phyloP scores from a whole-genome alignment of 2,797 vertebrate species.

The Halcyon leucocephala region DNA sequence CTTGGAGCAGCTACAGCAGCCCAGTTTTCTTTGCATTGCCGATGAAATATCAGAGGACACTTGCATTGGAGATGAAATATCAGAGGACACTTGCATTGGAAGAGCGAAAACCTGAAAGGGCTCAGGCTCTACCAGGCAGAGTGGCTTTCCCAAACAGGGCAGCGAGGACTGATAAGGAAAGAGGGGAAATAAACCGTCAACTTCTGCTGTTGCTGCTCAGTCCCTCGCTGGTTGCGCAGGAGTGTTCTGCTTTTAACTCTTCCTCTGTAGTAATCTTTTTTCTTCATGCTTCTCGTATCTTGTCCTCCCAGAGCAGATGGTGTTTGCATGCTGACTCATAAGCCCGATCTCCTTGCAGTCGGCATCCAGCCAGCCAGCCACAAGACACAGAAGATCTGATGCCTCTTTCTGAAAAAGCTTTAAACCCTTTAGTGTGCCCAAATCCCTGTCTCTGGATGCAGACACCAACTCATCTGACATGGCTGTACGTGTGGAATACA shows the following conservation, averaged over 20 bases:
- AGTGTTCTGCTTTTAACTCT: neutral
- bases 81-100: neutral
- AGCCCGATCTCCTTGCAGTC: neutral
- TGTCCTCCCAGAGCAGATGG: neutral
- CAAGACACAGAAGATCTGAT: neutral
- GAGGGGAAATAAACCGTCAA: neutral
- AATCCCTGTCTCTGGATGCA: neutral
- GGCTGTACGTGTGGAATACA: rapidly evolving
- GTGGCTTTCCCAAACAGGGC: neutral
- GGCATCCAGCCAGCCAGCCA: rapidly evolving
- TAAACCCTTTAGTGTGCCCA: neutral
- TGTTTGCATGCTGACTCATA: neutral
- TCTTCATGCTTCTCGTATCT: neutral
- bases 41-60: neutral
- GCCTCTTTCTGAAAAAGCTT: neutral
- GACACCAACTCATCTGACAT: neutral
- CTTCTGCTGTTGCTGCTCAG: neutral
- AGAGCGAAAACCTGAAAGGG: neutral
- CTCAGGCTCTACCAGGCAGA: neutral
- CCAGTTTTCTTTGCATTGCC: neutral
- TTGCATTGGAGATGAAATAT: neutral
- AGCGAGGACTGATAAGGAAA: neutral
- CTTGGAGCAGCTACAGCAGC: neutral
- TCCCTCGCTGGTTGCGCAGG: neutral
- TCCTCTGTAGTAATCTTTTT: neutral